Evolutionary conservation across 2,888 invertebrate species (phyloP).

Genomic region (Pristionchus maxplancki): DNA sequence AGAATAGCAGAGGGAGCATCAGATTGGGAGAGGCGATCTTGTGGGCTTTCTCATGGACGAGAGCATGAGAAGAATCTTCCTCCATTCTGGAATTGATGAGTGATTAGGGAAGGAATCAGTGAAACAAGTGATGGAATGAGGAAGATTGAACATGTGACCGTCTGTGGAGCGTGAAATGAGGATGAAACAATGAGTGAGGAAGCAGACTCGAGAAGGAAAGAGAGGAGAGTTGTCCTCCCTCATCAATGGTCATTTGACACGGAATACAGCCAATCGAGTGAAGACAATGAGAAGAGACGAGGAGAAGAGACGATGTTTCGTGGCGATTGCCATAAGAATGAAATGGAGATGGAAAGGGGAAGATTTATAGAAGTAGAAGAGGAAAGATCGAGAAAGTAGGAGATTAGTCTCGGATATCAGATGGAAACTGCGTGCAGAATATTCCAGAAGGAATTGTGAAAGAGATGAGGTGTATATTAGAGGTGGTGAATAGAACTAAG

Average conservation of each 20-base stretch:
- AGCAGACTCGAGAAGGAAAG: neutral
- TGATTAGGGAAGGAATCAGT: neutral
- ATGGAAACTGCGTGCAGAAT: neutral
- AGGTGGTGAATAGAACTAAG: neutral
- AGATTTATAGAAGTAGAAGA: constrained; percentile 20
- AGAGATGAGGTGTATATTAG: neutral
- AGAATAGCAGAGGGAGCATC: constrained; percentile 48
- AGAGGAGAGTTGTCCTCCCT: neutral
- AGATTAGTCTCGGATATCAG: neutral
- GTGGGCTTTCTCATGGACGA: constrained; percentile 26
- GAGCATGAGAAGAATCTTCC: constrained; percentile 15
- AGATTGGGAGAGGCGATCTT: constrained; percentile 51
- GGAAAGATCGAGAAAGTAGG: constrained; percentile 6
- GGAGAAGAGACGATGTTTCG: neutral
- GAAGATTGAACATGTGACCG: neutral
- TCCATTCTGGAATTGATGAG: neutral
- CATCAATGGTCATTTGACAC: constrained; percentile 18
- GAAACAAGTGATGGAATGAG: constrained; percentile 6
- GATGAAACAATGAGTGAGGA: neutral
- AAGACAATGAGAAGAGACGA: neutral
- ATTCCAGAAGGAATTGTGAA: neutral
- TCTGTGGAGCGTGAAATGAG: neutral
- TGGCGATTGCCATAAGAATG: neutral
- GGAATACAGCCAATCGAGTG: constrained; percentile 26
- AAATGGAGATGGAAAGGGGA: neutral